Percentiles rank a stretch among this genome's conserved stretches.
phyloP scores from a whole-genome alignment of 2,888 invertebrate genomes.

The Lasius platythorax region DNA sequence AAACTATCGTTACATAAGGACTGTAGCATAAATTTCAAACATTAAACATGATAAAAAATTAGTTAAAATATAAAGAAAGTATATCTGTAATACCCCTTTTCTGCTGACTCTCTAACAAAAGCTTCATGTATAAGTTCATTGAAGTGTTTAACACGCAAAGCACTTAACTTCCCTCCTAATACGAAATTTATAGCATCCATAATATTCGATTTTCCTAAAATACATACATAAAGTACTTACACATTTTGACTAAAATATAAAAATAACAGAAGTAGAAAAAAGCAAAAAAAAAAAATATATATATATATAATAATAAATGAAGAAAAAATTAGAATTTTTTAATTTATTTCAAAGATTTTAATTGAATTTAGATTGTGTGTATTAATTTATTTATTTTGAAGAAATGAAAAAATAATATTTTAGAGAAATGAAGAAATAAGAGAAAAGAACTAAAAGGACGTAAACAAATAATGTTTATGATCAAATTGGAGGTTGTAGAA shows the following conservation, averaged over 20 bases:
- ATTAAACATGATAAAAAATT: neutral
- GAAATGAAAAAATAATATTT: neutral
- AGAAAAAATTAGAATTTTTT: neutral
- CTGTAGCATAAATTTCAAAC: slow-evolving; percentile 82
- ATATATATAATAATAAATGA: neutral
- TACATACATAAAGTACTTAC: slow-evolving; percentile 30
- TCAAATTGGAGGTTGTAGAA: neutral
- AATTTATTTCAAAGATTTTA: neutral
- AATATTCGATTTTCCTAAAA: slow-evolving; percentile 97
- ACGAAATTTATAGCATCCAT: slow-evolving; percentile 99
- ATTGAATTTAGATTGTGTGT: neutral
- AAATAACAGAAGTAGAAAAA: neutral
- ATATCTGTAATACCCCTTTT: slow-evolving; percentile 88
- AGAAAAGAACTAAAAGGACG: neutral
- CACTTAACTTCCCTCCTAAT: slow-evolving; percentile 97
- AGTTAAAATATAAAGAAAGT: slow-evolving; percentile 16
- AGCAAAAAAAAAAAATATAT: too few species aligned
- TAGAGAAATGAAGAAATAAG: neutral
- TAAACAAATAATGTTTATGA: neutral
- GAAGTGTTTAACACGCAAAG: slow-evolving; percentile 95
- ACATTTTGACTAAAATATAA: neutral
- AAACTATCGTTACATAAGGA: slow-evolving; percentile 97
- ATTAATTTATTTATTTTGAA: neutral
- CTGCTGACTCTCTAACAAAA: slow-evolving; percentile 95
- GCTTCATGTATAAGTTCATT: slow-evolving; percentile 98